phyloP scores from a whole-genome alignment of 2,888 invertebrate species.

The Nemotelus pantherinus region DNA sequence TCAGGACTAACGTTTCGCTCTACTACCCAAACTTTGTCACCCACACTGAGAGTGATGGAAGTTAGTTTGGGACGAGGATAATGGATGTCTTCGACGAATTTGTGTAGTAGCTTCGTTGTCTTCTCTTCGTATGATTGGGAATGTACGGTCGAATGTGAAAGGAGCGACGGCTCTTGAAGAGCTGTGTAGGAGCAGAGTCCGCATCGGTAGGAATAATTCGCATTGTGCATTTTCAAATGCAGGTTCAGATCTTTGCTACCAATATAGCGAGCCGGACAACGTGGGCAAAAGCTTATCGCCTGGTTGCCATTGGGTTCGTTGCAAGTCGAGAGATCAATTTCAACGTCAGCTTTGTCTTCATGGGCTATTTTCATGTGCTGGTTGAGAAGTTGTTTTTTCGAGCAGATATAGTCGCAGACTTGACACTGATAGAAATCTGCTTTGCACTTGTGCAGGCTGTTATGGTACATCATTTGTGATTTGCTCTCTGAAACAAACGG shows the following conservation, averaged over 20 bases:
- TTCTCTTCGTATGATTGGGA: slow-evolving; percentile 81
- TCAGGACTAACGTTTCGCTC: slow-evolving; percentile 49
- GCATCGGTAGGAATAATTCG: slow-evolving; percentile 74
- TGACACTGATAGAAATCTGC: slow-evolving; percentile 74
- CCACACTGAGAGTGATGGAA: slow-evolving; percentile 57
- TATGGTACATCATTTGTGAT: slow-evolving; percentile 86
- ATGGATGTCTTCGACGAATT: slow-evolving; percentile 72
- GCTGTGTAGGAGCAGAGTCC: slow-evolving; percentile 82
- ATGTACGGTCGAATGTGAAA: slow-evolving; percentile 78
- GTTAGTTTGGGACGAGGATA: slow-evolving; percentile 73
- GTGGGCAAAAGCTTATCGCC: slow-evolving; percentile 76
- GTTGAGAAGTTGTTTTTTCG: slow-evolving; percentile 81
- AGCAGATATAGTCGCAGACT: slow-evolving; percentile 84
- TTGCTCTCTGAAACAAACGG: slow-evolving; percentile 88
- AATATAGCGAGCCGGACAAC: slow-evolving; percentile 86
- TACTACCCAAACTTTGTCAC: slow-evolving; percentile 63
- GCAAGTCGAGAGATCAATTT: neutral
- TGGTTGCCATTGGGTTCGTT: neutral
- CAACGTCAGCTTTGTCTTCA: slow-evolving; percentile 53
- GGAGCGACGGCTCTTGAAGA: slow-evolving; percentile 74
- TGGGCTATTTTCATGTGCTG: slow-evolving; percentile 78
- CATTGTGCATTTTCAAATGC: slow-evolving; percentile 77
- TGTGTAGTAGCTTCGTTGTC: slow-evolving; percentile 73
- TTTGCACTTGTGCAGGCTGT: slow-evolving; percentile 75
- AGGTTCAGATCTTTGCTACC: slow-evolving; percentile 77